Percentiles rank a stretch among this genome's conserved stretches.
These are phyloP conservation scores for Dromaius novaehollandiae DNA, from an alignment of 2,113 vertebrate genomes.

Conservation along the genomic window DNA sequence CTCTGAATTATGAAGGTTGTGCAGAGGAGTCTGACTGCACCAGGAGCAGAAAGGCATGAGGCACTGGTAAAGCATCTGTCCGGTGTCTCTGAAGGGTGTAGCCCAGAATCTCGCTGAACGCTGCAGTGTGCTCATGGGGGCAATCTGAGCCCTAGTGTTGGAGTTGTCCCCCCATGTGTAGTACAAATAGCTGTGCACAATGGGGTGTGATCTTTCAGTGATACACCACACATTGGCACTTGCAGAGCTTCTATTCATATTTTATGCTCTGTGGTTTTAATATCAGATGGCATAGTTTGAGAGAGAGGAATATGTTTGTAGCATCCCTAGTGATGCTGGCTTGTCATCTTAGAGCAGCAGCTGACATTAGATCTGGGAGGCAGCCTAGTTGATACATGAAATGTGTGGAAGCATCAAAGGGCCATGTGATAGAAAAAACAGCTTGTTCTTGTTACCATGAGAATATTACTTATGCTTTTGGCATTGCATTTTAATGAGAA, in stretches of 20 bases:
- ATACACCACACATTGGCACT: neutral
- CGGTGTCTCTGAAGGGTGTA: neutral
- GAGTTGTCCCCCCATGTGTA: neutral
- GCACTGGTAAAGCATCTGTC: neutral
- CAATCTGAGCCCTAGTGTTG: accelerated
- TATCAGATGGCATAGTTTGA: conserved; percentile 34
- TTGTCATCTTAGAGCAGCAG: conserved; percentile 57
- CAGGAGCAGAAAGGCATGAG: neutral
- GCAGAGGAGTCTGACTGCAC: neutral
- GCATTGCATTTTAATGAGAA: conserved; percentile 52
- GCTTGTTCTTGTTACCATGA: conserved; percentile 56
- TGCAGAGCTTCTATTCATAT: neutral
- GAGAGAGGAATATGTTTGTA: conserved; percentile 43
- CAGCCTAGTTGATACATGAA: conserved; percentile 35
- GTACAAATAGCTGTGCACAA: neutral
- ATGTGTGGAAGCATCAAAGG: conserved; percentile 62
- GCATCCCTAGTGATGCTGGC: conserved; percentile 53
- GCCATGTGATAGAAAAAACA: conserved; percentile 64
- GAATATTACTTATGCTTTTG: conserved; percentile 56
- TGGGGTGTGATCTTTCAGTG: neutral
- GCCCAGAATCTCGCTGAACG: neutral
- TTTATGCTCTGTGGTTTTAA: conserved; percentile 27
- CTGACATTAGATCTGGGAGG: conserved; percentile 57
- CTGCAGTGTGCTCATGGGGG: neutral
- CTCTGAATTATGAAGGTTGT: neutral